Conservation (phyloP, 2,888 invertebrate genomes). For the Chloroclystis v-ata region DNA sequence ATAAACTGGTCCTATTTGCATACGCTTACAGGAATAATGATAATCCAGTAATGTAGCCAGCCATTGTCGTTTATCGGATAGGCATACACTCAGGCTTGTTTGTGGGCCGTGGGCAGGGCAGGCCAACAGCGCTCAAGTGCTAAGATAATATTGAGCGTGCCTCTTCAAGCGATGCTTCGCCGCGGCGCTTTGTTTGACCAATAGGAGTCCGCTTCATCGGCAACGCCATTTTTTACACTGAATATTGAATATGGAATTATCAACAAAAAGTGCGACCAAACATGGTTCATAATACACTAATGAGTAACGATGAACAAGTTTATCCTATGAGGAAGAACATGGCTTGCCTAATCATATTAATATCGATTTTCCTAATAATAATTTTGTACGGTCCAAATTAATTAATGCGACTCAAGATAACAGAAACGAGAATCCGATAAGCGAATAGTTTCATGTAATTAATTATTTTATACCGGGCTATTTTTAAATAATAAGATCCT, state of each 20-base stretch:
- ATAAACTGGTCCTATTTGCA: too few species aligned
- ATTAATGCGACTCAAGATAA: too few species aligned
- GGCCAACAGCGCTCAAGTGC: constrained; percentile 30
- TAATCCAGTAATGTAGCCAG: too few species aligned
- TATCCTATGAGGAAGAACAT: too few species aligned
- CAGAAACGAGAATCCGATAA: background rate
- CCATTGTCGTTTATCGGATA: background rate
- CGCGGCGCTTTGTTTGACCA: constrained; percentile 1
- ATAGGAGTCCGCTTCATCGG: background rate
- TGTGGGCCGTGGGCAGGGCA: constrained; percentile 24
- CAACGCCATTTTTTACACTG: background rate
- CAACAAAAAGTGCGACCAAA: background rate
- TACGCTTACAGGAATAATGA: too few species aligned
- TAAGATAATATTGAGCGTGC: constrained; percentile 32
- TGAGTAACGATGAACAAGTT: too few species aligned
- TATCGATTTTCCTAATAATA: too few species aligned
- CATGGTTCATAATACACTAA: too few species aligned
- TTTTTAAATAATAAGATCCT: constrained; percentile 9
- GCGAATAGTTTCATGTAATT: background rate
- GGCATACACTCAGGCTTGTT: background rate
- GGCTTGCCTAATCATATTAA: too few species aligned
- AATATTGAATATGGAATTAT: background rate
- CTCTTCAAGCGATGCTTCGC: constrained; percentile 12
- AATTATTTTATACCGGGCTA: background rate
- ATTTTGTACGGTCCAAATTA: too few species aligned